Evolutionary conservation across 2,113 vertebrate genomes (phyloP), one percentile per base, ranked within the genome.

Genomic region (Polypterus bichir): DNA sequence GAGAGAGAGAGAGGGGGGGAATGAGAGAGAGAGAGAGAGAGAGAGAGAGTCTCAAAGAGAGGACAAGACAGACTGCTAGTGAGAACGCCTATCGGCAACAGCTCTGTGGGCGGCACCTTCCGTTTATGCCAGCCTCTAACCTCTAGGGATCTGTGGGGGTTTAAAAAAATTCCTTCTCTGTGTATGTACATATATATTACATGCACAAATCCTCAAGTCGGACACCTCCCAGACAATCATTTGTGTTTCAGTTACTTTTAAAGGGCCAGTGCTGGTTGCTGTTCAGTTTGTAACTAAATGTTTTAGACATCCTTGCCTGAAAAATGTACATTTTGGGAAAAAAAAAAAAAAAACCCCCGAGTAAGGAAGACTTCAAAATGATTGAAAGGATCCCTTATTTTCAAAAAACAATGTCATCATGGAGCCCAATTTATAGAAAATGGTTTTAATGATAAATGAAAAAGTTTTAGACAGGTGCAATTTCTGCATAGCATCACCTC

Each of bases 141-240:
- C 72, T 68, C 67, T 60, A 68, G 72, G 77, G 70, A 77, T 74
- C 78, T 73, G 77, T 63, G 72, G 64, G 68, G 76, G 27, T 27
- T 27, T 27, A 27, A 27, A 27, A 27, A 27, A 27, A 27, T 70
- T 73, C 77, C 68, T 46, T 60, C 73, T 76, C 73, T 27, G 27
- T 27, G 27, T 27, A 27, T 27, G 27, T 27, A 27, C 27, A 27
- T 27, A 27, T 27, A 27, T 27, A 27, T 27, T 27, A 27, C 27
- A 27, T 27, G 27, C 27, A 27, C 27, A 27, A 27, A 27, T 27
- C 27, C 27, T 75, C 70, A 61, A 63, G 75, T 66, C 64, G 70
- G 81, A 78, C 79, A 78, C 76, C 76, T 69, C 74, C 70, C 76
- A 82, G 81, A 74, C 83, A 85, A 85, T 86, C 83, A 81, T 75